These are phyloP conservation scores for Empis livida DNA, from an alignment of 2,888 invertebrate species.

Conservation along the genomic window DNA sequence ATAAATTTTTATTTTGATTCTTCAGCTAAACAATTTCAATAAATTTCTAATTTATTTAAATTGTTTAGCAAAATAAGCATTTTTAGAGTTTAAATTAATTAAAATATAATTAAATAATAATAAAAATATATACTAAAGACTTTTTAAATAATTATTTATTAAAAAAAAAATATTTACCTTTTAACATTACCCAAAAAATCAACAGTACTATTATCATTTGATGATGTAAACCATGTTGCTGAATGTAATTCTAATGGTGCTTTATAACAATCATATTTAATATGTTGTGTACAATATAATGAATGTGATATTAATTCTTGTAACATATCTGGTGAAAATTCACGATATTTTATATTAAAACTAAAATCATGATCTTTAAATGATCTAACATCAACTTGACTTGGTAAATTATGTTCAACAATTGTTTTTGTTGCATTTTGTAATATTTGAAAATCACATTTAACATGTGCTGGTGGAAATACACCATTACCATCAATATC, in stretches of 20 bases:
- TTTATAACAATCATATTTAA: slow-evolving; percentile 81
- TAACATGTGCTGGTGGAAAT: slow-evolving; percentile 81
- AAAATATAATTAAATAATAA: background rate
- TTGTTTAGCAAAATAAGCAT: no score
- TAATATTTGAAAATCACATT: slow-evolving; percentile 81
- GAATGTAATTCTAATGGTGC: slow-evolving; percentile 78
- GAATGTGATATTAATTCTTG: slow-evolving; percentile 83
- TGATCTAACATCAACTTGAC: slow-evolving; percentile 78
- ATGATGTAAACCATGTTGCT: slow-evolving; percentile 79
- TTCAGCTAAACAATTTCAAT: no score
- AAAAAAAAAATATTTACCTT: slow-evolving; percentile 38
- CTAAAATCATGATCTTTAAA: slow-evolving; percentile 67
- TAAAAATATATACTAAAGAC: no score
- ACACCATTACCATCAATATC: slow-evolving; percentile 90
- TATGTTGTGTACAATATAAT: slow-evolving; percentile 75
- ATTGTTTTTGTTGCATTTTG: slow-evolving; percentile 77
- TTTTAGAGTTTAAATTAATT: background rate
- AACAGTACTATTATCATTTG: slow-evolving; percentile 61
- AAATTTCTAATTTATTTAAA: no score
- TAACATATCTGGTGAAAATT: slow-evolving; percentile 82
- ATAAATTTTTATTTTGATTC: no score
- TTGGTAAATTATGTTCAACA: slow-evolving; percentile 82
- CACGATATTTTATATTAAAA: slow-evolving; percentile 73
- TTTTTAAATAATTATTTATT: no score
- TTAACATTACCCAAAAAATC: slow-evolving; percentile 76